Evolutionary conservation across 2,888 invertebrate genomes (phyloP).

Genomic region (Polietes domitor): DNA sequence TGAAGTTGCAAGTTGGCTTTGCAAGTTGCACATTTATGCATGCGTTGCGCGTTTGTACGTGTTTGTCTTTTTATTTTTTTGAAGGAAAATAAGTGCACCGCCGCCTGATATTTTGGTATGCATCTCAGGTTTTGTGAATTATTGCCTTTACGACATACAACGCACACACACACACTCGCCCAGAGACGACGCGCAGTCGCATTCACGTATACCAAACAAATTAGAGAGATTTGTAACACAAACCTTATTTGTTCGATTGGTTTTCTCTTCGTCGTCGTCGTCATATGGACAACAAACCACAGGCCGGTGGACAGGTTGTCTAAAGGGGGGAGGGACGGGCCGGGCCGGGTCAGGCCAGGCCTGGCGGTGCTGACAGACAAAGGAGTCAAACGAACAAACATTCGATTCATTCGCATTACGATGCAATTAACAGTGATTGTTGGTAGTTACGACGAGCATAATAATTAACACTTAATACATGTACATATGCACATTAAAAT

Average conservation of each 20-base stretch:
- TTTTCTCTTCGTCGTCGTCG: constrained; percentile 32
- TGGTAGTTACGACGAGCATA: constrained; percentile 11
- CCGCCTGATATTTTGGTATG: constrained; percentile 18
- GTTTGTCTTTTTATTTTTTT: background rate
- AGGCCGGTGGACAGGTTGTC: background rate
- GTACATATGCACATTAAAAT: no score
- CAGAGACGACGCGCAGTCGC: background rate
- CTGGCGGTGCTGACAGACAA: background rate
- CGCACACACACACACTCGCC: background rate
- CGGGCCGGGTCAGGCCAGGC: background rate
- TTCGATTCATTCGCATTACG: background rate
- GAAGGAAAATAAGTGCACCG: background rate
- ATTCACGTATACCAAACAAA: constrained; percentile 1
- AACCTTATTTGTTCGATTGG: constrained; percentile 32
- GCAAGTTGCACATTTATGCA: background rate
- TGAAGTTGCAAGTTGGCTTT: background rate
- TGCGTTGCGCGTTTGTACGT: background rate
- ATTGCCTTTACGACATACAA: background rate
- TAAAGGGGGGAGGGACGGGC: background rate
- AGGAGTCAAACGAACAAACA: background rate
- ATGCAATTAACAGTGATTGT: constrained; percentile 32
- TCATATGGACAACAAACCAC: background rate
- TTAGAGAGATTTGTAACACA: constrained; percentile 33
- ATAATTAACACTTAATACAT: constrained; percentile 39
- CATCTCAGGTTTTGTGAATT: constrained; percentile 10